Conservation (phyloP, 1,140 invertebrate species). For the Euglossa dilemma region DNA sequence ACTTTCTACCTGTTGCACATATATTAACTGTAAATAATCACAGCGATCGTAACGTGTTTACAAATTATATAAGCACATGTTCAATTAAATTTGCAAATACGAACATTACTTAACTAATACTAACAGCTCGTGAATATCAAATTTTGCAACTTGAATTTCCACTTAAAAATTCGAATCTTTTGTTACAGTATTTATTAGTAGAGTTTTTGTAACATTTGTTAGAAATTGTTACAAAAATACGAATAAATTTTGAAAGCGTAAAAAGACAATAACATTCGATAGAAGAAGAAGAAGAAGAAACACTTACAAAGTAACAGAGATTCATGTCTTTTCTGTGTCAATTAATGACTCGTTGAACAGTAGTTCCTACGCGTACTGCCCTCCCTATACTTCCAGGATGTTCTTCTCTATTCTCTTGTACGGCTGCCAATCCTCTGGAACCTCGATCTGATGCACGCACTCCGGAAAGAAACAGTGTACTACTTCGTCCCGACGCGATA, state of each 20-base stretch:
- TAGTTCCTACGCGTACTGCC: slow-evolving; percentile 6
- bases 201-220: not conserved
- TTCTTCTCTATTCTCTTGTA: slow-evolving; percentile 28
- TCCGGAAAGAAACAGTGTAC: slow-evolving; percentile 72
- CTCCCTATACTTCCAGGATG: slow-evolving; percentile 34
- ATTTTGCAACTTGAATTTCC: not conserved
- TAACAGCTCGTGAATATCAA: not conserved
- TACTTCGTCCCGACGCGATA: slow-evolving; percentile 75
- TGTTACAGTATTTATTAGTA: not conserved
- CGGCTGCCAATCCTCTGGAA: slow-evolving; percentile 34
- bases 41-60: not conserved
- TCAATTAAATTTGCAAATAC: not conserved
- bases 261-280: not conserved
- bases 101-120: not conserved
- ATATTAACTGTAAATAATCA: not conserved
- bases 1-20: slow-evolving; percentile 3
- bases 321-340: slow-evolving; percentile 68
- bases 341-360: slow-evolving; percentile 62
- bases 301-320: slow-evolving; percentile 60
- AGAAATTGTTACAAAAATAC: not conserved
- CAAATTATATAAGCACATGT: not conserved
- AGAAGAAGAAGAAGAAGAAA: not conserved
- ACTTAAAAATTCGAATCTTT: too few species aligned
- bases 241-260: not conserved
- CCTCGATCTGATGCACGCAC: slow-evolving; percentile 64